Evolutionary conservation across 2,797 vertebrate species (phyloP).

Genomic region (Periophthalmus magnuspinnatus): DNA sequence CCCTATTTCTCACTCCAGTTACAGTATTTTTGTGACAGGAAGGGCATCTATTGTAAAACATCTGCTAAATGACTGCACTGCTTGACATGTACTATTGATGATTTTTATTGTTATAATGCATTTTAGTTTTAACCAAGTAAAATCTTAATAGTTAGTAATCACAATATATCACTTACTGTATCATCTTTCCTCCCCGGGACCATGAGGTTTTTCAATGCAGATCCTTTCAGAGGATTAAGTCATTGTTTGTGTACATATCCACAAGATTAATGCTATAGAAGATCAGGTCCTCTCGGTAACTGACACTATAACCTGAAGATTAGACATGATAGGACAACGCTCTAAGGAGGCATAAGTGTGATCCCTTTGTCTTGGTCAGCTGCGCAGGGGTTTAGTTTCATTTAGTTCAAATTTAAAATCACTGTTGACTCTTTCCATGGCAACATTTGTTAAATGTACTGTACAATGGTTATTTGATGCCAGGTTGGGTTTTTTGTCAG

Average conservation of each 20-base stretch:
- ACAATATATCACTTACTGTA: slow-evolving; percentile 48
- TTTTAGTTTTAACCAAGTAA: neutral
- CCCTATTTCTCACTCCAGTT: too few species aligned
- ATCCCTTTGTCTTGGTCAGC: slow-evolving; percentile 56
- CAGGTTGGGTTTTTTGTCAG: neutral
- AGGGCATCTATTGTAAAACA: too few species aligned
- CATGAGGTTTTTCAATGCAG: neutral
- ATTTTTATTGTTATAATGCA: too few species aligned
- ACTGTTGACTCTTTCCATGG: slow-evolving; percentile 7
- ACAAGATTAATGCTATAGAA: slow-evolving; percentile 1
- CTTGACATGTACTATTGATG: too few species aligned
- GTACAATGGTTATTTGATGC: neutral
- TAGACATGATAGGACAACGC: neutral
- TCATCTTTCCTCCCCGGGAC: slow-evolving; percentile 37
- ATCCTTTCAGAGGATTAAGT: slow-evolving; percentile 32
- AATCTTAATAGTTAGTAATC: neutral
- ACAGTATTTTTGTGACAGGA: too few species aligned
- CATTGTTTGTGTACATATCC: slow-evolving; percentile 18
- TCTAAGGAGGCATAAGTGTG: slow-evolving; percentile 59
- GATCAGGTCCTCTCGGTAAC: neutral
- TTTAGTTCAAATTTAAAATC: slow-evolving; percentile 53
- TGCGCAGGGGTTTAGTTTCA: slow-evolving; percentile 61
- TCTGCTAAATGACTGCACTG: too few species aligned
- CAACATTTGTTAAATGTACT: neutral
- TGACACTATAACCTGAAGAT: slow-evolving; percentile 5